Percentiles rank a stretch among this genome's conserved stretches.
Evolutionary conservation across 2,797 vertebrate species (phyloP).

Genomic region (Malurus leucopterus): DNA sequence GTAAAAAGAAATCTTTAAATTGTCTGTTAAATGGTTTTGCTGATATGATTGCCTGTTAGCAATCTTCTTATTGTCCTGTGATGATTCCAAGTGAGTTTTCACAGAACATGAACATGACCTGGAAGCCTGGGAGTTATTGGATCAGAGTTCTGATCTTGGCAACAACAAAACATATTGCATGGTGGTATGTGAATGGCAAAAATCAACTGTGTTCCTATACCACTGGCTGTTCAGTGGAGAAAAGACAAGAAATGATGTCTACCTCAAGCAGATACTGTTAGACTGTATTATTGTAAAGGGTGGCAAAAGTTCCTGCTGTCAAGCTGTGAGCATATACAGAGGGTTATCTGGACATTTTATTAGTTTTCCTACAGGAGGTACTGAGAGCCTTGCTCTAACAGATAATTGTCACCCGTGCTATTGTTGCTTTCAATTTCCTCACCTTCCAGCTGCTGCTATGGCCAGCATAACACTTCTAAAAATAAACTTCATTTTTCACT

Average conservation of each 20-base stretch:
- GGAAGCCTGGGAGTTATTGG: not conserved
- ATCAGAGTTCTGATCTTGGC: not conserved
- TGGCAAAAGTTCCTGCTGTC: not conserved
- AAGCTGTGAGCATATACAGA: not conserved
- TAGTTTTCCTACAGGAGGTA: not conserved
- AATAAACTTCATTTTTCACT: not conserved
- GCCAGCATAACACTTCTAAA: not conserved
- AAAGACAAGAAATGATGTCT: not conserved
- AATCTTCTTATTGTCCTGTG: slow-evolving; percentile 13
- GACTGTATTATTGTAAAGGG: not conserved
- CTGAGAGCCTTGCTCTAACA: not conserved
- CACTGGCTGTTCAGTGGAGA: not conserved
- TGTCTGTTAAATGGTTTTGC: not conserved
- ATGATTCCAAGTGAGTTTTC: slow-evolving; percentile 21
- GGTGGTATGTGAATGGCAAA: not conserved
- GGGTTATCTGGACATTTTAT: not conserved
- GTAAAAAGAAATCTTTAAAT: slow-evolving; percentile 13
- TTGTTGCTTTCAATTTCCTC: not conserved
- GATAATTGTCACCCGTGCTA: not conserved
- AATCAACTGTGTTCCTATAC: not conserved
- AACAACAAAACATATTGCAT: not conserved
- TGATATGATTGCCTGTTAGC: not conserved
- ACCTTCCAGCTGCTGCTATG: not conserved
- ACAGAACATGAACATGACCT: not conserved
- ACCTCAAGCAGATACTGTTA: not conserved